Conservation (phyloP, 2,888 invertebrate genomes). For the Microctonus hyperodae region DNA sequence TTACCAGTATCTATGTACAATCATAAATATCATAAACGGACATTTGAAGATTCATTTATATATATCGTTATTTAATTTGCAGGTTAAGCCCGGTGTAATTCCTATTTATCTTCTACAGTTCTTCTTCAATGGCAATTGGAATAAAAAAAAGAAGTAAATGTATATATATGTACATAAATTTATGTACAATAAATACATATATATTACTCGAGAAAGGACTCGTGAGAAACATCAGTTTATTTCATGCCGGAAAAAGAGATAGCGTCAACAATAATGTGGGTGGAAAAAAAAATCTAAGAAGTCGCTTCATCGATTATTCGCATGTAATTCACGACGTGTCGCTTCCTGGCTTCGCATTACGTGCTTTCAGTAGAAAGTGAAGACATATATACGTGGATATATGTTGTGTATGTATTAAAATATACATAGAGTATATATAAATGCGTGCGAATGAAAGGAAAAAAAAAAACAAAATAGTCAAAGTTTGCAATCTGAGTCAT, state of each 20-base stretch:
- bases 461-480: neutral
- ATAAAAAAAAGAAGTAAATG: no score
- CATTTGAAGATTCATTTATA: conserved; percentile 8
- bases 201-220: neutral
- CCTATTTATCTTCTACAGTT: neutral
- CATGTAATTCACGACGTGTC: conserved; percentile 15
- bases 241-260: neutral
- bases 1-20: conserved; percentile 31
- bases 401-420: neutral
- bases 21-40: neutral
- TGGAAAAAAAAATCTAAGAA: neutral
- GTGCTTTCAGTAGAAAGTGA: conserved; percentile 27
- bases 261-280: neutral
- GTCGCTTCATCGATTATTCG: conserved; percentile 9
- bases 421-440: no score
- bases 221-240: neutral
- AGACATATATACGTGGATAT: neutral
- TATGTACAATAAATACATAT: neutral
- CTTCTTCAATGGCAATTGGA: neutral
- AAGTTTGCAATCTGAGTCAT: conserved; percentile 15
- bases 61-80: neutral
- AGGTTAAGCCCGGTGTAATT: no score
- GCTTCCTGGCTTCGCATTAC: conserved; percentile 26
- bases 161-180: neutral
- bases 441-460: neutral